Percentiles rank a stretch among this genome's conserved stretches.
phyloP scores from a whole-genome alignment of 2,888 invertebrate species.

The Orthosia cruda region DNA sequence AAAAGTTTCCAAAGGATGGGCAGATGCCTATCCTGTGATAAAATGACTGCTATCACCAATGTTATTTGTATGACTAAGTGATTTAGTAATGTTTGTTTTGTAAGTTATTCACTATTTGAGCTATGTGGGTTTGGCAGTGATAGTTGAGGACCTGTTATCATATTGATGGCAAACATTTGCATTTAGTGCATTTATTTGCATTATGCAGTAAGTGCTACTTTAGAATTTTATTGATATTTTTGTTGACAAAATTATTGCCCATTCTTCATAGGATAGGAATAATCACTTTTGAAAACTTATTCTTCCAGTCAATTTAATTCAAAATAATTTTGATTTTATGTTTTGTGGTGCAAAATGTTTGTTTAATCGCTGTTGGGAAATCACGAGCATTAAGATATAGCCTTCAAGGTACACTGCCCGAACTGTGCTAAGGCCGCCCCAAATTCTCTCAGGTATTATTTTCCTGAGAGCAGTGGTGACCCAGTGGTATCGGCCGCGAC shows the following conservation, averaged over 20 bases:
- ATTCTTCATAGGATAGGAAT: background rate
- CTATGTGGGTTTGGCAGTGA: constrained; percentile 28
- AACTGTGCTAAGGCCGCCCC: no score
- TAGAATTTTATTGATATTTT: background rate
- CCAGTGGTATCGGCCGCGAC: no score
- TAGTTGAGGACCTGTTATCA: constrained; percentile 13
- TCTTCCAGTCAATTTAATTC: background rate
- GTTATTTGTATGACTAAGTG: constrained; percentile 14
- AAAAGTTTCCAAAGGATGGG: constrained; percentile 36
- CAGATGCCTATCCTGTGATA: constrained; percentile 10
- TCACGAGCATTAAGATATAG: background rate
- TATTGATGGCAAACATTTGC: background rate
- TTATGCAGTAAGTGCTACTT: background rate
- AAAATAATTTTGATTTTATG: background rate
- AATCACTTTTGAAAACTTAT: background rate
- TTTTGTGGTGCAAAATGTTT: background rate
- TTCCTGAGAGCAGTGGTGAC: no score
- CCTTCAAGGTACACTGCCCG: no score
- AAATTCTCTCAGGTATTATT: no score
- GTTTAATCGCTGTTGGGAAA: background rate
- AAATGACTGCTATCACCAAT: constrained; percentile 8
- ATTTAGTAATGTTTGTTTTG: constrained; percentile 31
- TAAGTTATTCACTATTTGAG: constrained; percentile 13
- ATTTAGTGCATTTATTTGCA: no score
- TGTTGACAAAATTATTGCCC: no score